phyloP scores from a whole-genome alignment of 2,113 vertebrate species.

The Gracilinanus agilis region DNA sequence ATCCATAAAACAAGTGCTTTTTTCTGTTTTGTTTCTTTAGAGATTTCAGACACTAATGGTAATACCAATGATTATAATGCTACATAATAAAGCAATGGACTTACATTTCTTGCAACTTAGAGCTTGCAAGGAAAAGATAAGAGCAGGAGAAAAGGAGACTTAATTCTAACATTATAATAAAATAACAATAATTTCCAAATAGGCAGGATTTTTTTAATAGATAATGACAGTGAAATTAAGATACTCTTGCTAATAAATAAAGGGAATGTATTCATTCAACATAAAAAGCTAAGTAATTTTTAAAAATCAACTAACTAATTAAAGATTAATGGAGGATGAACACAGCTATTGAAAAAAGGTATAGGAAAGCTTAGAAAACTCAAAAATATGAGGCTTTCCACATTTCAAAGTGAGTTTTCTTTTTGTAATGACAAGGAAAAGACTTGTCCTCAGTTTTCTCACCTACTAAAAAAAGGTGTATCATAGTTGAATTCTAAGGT shows the following conservation, averaged over 20 bases:
- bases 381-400: neutral
- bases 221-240: neutral
- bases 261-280: neutral
- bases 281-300: neutral
- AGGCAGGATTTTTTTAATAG: constrained; percentile 24
- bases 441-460: neutral
- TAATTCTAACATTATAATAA: constrained; percentile 53
- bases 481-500: neutral
- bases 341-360: neutral
- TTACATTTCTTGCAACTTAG: constrained; percentile 61
- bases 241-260: neutral
- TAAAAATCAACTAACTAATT: constrained; percentile 4
- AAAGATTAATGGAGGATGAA: constrained; percentile 8
- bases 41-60: constrained; percentile 36
- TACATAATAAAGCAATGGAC: constrained; percentile 24
- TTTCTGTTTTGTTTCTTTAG: constrained; percentile 39
- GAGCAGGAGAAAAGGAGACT: constrained; percentile 45
- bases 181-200: constrained; percentile 38
- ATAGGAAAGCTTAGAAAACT: neutral
- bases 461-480: neutral
- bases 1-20: constrained; percentile 28
- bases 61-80: constrained; percentile 66
- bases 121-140: constrained; percentile 71
- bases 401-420: neutral
- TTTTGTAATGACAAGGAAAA: neutral